phyloP scores from a whole-genome alignment of 2,888 invertebrate species.

The Apamea monoglypha region DNA sequence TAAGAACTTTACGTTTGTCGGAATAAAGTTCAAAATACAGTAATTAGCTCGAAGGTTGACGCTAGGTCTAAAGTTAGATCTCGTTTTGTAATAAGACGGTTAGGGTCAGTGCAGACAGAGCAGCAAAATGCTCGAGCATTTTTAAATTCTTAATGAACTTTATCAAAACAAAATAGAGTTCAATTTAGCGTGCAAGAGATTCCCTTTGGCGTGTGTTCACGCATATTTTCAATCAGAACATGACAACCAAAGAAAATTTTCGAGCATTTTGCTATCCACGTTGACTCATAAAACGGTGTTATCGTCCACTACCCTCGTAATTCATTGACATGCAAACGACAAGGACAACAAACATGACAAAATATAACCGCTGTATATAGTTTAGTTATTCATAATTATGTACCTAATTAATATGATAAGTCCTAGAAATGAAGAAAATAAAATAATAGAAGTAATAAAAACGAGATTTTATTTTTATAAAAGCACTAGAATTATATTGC shows the following conservation, averaged over 20 bases:
- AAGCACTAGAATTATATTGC: neutral
- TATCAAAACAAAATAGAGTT: neutral
- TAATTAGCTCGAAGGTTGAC: no score
- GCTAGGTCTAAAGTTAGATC: no score
- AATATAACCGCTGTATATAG: neutral
- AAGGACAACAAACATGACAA: neutral
- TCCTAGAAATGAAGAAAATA: constrained; percentile 14
- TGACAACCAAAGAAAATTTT: neutral
- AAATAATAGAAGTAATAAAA: constrained; percentile 17
- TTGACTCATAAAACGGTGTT: neutral
- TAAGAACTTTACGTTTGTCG: no score
- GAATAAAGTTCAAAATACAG: neutral
- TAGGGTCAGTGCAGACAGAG: neutral
- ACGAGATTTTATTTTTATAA: constrained; percentile 21
- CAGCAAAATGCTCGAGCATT: neutral
- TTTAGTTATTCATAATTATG: constrained; percentile 2
- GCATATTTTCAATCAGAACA: neutral
- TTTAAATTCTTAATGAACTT: neutral
- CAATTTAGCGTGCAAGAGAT: neutral
- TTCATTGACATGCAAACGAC: neutral
- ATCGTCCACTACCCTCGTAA: neutral
- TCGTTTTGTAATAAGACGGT: neutral
- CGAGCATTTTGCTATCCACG: neutral
- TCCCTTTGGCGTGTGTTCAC: neutral
- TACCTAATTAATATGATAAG: constrained; percentile 17